Evolutionary conservation across 2,797 vertebrate species (phyloP), one percentile per base, ranked within the genome.

Genomic region (Prunella strophiata): DNA sequence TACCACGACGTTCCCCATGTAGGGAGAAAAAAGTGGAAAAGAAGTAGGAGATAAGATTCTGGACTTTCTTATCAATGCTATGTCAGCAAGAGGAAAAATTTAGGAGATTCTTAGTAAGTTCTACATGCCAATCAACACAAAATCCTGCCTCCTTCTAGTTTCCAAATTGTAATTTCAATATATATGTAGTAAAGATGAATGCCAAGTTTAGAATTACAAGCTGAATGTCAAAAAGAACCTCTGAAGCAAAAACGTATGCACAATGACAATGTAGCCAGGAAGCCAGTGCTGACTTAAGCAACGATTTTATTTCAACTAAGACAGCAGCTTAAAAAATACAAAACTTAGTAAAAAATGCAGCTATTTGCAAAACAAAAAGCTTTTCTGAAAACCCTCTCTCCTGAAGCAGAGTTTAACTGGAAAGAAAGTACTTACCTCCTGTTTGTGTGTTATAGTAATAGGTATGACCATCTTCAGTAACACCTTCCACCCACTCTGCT

Each of bases 391-490:
- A n/a, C 2, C 2, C 5, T 36, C 21, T 68, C 40, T 45, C 40
- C 68, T 70, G 34, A 85, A 82, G 57, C 12, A 48, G 48, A 55
- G 17, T 5, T 68, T 11, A 70, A 48, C 10, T 55, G 32, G 30
- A 67, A 90, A 93, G 25, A 30, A 43, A 66, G 11, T 80, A 70
- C 54, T 59, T 94, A 99, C 99, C 99, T 97, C 98, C 98, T 34
- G 98, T 99, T 88, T 98, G 96, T 79, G 98, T 97, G 98, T 99
- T 99, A 95, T 99, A 99, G 94, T 99, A 99, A 93, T 99, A 99
- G 8, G 96, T 98, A 65, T 97, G 98, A 62, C 99, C 99, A 86
- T 99, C 98, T 87, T 99, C 98, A 95, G 98, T 99, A 93, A 98
- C 59, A 5, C 98, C 98, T 97, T 99, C 99, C 88, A 98, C 97